These are phyloP conservation scores for Sarcophaga peregrina DNA, from an alignment of 1,140 invertebrate genomes.

Conservation along the genomic window DNA sequence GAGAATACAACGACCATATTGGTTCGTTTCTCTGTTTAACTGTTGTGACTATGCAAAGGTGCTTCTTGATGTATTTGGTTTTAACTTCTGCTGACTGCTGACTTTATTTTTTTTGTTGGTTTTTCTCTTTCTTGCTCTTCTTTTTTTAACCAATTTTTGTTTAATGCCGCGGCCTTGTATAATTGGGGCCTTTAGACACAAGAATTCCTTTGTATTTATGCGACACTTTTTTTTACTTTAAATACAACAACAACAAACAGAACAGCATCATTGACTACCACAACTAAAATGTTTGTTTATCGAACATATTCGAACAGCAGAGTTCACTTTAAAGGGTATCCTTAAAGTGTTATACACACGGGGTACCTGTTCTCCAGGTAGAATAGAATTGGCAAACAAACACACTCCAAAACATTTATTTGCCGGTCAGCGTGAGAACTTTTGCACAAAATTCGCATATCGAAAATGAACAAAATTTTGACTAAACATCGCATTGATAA, in stretches of 20 bases:
- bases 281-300: no score
- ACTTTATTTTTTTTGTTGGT: no score
- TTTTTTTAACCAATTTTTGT: conserved; percentile 37
- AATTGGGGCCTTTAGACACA: conserved; percentile 48
- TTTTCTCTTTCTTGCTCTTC: background rate
- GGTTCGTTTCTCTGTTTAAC: background rate
- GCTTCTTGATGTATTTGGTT: conserved; percentile 17
- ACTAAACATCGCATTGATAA: background rate
- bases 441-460: background rate
- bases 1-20: background rate
- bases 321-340: background rate
- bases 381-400: background rate
- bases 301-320: background rate
- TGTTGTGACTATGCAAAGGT: conserved; percentile 30
- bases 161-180: conserved; percentile 47
- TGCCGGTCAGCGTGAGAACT: background rate
- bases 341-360: background rate
- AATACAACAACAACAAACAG: background rate
- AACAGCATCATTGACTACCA: background rate
- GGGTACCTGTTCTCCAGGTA: background rate
- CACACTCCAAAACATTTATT: background rate
- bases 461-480: background rate
- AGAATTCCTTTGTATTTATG: conserved; percentile 45
- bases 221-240: conserved; percentile 40
- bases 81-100: background rate